These are phyloP conservation scores for Gorsachius goisagi DNA, from an alignment of 2,113 vertebrate genomes.

Conservation along the genomic window DNA sequence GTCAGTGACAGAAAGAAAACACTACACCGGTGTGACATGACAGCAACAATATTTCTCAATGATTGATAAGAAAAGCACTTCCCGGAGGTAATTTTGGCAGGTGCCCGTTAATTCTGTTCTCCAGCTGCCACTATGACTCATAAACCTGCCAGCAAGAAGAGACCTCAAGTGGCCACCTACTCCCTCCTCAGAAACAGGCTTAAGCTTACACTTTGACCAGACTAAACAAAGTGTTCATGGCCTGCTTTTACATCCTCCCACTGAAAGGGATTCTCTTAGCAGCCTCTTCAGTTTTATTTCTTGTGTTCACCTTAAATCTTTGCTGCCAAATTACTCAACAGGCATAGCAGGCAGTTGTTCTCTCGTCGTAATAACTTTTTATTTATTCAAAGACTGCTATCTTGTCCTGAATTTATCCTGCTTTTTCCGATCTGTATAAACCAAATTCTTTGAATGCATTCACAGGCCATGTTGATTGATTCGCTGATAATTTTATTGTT, in stretches of 20 bases:
- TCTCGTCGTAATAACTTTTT: neutral
- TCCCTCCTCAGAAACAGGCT: neutral
- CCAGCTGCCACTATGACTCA: constrained; percentile 4
- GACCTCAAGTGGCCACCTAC: neutral
- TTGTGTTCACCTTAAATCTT: neutral
- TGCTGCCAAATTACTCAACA: neutral
- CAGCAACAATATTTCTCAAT: constrained; percentile 12
- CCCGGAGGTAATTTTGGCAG: neutral
- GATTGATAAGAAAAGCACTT: constrained; percentile 26
- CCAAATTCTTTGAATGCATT: neutral
- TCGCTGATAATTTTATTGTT: neutral
- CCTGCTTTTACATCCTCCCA: neutral
- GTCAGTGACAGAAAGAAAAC: neutral
- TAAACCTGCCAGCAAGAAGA: neutral
- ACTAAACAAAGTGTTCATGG: neutral
- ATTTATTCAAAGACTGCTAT: neutral
- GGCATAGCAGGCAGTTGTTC: neutral
- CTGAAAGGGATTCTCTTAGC: neutral
- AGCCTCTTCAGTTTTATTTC: neutral
- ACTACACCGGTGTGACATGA: neutral
- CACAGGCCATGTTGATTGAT: neutral
- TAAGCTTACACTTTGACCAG: neutral
- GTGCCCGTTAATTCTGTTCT: neutral
- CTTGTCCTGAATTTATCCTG: neutral
- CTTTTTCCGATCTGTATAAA: neutral